phyloP scores from a whole-genome alignment of 2,888 invertebrate genomes.

The Acronicta leporina region DNA sequence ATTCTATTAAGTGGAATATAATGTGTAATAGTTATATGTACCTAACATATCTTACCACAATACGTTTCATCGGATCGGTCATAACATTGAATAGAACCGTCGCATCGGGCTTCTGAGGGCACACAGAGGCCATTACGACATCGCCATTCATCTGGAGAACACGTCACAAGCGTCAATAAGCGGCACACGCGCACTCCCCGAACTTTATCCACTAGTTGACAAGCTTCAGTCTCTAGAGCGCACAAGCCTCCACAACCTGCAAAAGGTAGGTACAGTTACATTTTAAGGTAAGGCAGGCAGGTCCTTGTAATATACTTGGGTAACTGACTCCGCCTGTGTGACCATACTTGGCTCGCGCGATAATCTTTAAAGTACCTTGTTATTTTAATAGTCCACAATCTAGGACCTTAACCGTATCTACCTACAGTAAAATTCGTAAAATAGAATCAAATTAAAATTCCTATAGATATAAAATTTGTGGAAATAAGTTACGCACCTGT shows the following conservation, averaged over 20 bases:
- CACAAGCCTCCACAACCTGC: constrained; percentile 91
- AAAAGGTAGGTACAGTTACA: constrained; percentile 18
- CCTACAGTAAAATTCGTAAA: no score
- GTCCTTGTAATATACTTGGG: neutral
- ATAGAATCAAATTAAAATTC: no score
- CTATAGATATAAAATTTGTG: neutral
- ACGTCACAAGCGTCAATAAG: constrained; percentile 89
- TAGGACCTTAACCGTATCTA: no score
- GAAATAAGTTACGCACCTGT: constrained; percentile 81
- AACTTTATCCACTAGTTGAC: constrained; percentile 89
- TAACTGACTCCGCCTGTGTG: no score
- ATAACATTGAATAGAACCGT: constrained; percentile 93
- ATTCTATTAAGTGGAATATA: constrained; percentile 6
- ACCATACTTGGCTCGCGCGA: no score
- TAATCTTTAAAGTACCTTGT: no score
- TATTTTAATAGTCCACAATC: no score
- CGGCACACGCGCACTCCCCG: constrained; percentile 88
- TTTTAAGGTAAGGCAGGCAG: neutral
- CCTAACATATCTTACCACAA: constrained; percentile 89
- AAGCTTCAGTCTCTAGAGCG: constrained; percentile 90
- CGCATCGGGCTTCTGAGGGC: constrained; percentile 90
- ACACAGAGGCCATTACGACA: constrained; percentile 93
- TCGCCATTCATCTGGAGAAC: constrained; percentile 91
- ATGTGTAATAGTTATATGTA: constrained; percentile 14
- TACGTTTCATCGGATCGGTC: constrained; percentile 93